Base-by-base conservation (phyloP, 64 coral and sea anemone genomes). In the Dendronephthya gigantea region DNA sequence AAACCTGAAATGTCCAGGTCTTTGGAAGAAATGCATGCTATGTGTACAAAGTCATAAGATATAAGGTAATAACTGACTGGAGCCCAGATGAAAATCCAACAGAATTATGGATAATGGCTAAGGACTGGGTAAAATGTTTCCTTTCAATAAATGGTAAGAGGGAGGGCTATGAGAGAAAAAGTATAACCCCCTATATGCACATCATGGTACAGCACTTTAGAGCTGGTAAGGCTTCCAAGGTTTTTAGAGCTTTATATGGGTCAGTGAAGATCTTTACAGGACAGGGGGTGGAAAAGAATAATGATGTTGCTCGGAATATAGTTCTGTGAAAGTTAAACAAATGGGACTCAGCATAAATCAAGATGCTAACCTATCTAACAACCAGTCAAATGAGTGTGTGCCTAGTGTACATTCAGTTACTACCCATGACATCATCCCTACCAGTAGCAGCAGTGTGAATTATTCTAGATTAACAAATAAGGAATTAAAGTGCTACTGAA, bases 281-380 rank as follows among this genome's bases (percentile, higher is more conserved):
- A 69, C 88, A 90, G 74, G 89, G 89, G 14, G 89, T 90, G n/a
- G 89, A 90, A 59, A 90, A 90, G n/a, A 90, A 90, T 49, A 86
- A 90, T 65, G 82, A 90, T 84, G 89, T 82, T 35, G 35, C 43
- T 17, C 43, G 31, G 31, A 84, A 35, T 29, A 29, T 50, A 50
- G 83, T 84, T 51, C 43, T 50, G 49, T 48, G 45, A 14, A 85
- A 62, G 30, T 85, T 33, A 1, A 37, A 58, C 36, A 58, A 85
- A 58, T 37, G 50, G 49, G 50, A 58, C 49, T 85, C 50, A 58
- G 50, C 49, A 39, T 58, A 9, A 35, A 74, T 74, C 19, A 74
- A 35, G 25, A 74, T 27, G 11, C 68, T 30, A 74, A 35, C 30
- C 68, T 25, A 30, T 74, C 12, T 74, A 35, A 74, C 68, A 74